Base-by-base conservation (phyloP, 2,797 vertebrate genomes). In the Pteropus rufus region DNA sequence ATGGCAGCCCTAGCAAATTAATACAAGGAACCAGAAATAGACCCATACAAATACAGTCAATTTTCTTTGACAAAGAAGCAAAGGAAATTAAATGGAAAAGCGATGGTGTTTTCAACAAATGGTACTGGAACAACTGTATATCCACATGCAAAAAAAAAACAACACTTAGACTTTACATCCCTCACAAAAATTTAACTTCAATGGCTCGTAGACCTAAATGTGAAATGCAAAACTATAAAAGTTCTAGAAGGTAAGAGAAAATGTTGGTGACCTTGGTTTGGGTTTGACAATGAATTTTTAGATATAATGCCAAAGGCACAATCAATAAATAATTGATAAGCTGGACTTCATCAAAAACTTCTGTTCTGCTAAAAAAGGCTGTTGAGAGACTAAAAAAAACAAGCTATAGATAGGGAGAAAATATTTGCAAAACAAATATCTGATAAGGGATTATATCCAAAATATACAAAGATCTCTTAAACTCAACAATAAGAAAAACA, bases 211-310 rank as follows among this genome's bases (percentile, higher is more conserved):
- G 31, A 89, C 14, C 15, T 41, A 86, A 80, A 89, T 70, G 70
- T 19, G 83, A 91, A 88, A 84, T 21, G 52, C 39, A 76, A 91
- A 97, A 91, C 65, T 73, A 85, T 34, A 81, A n/a, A 84, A 73
- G n/a, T 91, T 91, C 41, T 79, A 79, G 36, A 75, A 70, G 18
- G 72, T 31, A 81, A 58, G 1, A 94, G 60, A 91, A 91, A 91
- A 80, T 36, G 23, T 56, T 88, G 26, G 26, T 89, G 49, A 92
- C 29, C 18, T 7, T 79, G 64, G 39, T 52, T 67, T 85, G 60
- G n/a, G 46, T 79, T n/a, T 83, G 73, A 72, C 79, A 92, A 15
- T 56, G 19, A 83, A 31, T 60, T 93, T 90, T 93, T 69, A 62
- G 44, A 41, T 64, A 14, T 31, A 86, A 90, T 7, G 29, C 24